These are phyloP conservation scores for Borostomias antarcticus DNA, from an alignment of 2,797 vertebrate genomes.

Conservation along the genomic window DNA sequence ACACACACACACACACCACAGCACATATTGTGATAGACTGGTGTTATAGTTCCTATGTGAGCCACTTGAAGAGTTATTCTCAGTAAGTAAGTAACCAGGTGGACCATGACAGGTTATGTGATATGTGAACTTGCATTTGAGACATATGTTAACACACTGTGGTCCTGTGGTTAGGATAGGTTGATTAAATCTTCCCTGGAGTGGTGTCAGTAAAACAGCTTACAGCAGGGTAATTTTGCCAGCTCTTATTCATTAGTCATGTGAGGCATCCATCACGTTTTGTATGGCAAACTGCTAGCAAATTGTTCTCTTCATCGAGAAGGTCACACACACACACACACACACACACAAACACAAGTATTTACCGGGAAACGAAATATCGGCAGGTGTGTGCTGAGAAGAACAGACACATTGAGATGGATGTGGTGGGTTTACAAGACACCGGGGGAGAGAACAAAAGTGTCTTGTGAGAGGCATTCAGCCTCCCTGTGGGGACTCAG, in stretches of 20 bases:
- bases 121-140: too few species aligned
- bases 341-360: too few species aligned
- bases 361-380: conserved; percentile 22
- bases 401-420: background rate
- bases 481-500: conserved; percentile 47
- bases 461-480: conserved; percentile 59
- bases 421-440: conserved; percentile 49
- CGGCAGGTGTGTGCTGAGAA: conserved; percentile 63
- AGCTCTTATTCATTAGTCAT: background rate
- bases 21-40: background rate
- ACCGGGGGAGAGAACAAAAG: conserved; percentile 68
- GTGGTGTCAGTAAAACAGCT: background rate
- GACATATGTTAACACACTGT: too few species aligned
- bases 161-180: background rate
- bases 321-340: conserved; percentile 49
- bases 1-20: background rate
- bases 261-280: background rate
- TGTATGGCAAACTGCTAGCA: background rate
- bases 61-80: background rate
- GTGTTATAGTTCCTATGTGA: background rate
- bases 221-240: background rate
- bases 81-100: background rate
- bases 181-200: background rate
- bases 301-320: background rate
- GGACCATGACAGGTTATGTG: too few species aligned